Percentiles rank a stretch among this genome's conserved stretches.
Evolutionary conservation across 1,140 invertebrate species (phyloP).

Genomic region (Macrobrachium rosenbergii): DNA sequence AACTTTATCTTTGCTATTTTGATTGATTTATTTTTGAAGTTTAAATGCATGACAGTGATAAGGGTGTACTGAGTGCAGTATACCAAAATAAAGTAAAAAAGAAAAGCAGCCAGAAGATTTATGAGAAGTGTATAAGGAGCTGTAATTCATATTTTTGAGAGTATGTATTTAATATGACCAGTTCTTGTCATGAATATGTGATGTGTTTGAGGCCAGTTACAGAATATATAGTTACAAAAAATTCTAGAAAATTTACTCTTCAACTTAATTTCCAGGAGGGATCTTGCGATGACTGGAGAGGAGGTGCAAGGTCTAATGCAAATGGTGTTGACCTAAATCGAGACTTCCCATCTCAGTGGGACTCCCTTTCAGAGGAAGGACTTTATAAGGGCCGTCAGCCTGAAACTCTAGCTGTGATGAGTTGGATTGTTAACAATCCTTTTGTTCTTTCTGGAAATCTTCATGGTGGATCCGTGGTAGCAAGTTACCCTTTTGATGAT

Average conservation of each 20-base stretch:
- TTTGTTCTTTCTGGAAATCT: constrained; percentile 94
- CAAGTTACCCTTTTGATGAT: constrained; percentile 91
- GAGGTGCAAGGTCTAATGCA: constrained; percentile 83
- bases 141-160: too few species aligned
- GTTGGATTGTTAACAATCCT: constrained; percentile 85
- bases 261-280: constrained; percentile 78
- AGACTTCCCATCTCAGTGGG: constrained; percentile 79
- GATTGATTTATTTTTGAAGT: too few species aligned
- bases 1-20: too few species aligned
- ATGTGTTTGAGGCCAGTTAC: background rate
- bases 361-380: constrained; percentile 23
- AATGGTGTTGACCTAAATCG: constrained; percentile 86
- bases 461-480: constrained; percentile 92
- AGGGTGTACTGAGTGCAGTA: too few species aligned
- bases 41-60: too few species aligned
- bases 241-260: background rate
- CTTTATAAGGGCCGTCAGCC: constrained; percentile 76
- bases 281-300: constrained; percentile 78
- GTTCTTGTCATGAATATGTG: too few species aligned
- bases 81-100: too few species aligned
- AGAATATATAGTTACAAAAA: background rate
- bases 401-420: constrained; percentile 94
- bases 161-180: too few species aligned
- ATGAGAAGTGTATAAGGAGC: too few species aligned
- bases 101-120: too few species aligned